Evolutionary conservation across 2,888 invertebrate genomes (phyloP), one percentile per base, ranked within the genome.

Genomic region (Gordius sp.): DNA sequence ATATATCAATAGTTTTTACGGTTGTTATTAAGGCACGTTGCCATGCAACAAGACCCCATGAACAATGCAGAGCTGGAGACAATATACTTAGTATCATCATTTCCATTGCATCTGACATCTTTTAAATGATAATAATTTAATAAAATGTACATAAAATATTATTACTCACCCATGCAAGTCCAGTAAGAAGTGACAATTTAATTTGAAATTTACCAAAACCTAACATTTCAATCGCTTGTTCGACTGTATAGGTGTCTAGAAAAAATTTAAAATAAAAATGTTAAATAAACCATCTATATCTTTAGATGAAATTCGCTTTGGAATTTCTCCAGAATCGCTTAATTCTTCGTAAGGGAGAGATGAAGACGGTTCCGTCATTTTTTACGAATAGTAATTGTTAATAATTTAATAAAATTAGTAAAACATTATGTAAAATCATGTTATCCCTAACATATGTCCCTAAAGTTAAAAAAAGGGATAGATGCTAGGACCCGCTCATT

Each of bases 61-160:
- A 82, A 69, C 89, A 91, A 66, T 85, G 85, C 57, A 91, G 72
- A 0, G 87, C 84, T 13, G 89, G 87, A 18, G 85, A 83, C 41
- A 91, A 71, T 60, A 91, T 85, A 63, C 85, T 84, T 39, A 89
- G 72, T 64, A 91, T 85, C 66, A 87, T 89, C 83, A 89, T 89
- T 72, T 89, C 89, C 87, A 89, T 89, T 58, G 86, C 85, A 69
- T 89, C 89, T 0, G 87, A 85, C 86, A 87, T 89, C 87, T 84
- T 82, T 66, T 82, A 82, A 1, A 82, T 72, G 0, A 33, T n/a
- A 16, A 16, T 20, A 47, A 20, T 33, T 33, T 33, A 33, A 33
- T 13, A 13, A 13, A 33, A 13, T 33, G n/a, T 33, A 33, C 39
- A 33, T n/a, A 33, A 33, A 33, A 13, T 33, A 33, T 13, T 33